phyloP scores from a whole-genome alignment of 2,113 vertebrate species.

The Gila orcuttii region DNA sequence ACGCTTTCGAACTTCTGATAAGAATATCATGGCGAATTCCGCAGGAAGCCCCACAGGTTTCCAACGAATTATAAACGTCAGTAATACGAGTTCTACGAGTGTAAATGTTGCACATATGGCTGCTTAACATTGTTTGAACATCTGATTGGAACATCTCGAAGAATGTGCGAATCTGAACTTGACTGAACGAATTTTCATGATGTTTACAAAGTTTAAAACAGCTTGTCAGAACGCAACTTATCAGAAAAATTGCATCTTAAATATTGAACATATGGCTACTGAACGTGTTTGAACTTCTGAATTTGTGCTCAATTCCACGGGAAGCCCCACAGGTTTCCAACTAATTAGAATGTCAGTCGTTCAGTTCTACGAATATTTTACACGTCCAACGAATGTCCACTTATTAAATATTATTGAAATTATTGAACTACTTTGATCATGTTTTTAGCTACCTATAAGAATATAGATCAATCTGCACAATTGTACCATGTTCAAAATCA shows the following conservation, averaged over 20 bases:
- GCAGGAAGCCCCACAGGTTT: not conserved
- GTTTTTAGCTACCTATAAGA: not conserved
- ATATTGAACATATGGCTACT: not conserved
- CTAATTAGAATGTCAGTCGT: no score
- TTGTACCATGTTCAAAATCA: not conserved
- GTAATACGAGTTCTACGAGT: not conserved
- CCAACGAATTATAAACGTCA: no score
- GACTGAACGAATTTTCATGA: no score
- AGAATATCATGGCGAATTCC: not conserved
- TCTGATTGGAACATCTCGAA: no score
- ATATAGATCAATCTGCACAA: not conserved
- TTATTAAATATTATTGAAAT: not conserved
- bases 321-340: not conserved
- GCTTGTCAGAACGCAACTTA: no score
- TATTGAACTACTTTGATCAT: not conserved
- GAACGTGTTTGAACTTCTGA: not conserved
- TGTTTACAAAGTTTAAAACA: no score
- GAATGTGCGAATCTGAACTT: no score
- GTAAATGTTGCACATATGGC: not conserved
- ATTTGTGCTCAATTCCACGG: not conserved
- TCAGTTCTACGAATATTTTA: not conserved
- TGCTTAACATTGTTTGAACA: not conserved
- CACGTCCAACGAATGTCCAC: not conserved
- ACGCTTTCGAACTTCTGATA: not conserved
- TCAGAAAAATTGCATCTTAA: not conserved